phyloP scores from a whole-genome alignment of 1,140 invertebrate species.

The Cyclina sinensis region DNA sequence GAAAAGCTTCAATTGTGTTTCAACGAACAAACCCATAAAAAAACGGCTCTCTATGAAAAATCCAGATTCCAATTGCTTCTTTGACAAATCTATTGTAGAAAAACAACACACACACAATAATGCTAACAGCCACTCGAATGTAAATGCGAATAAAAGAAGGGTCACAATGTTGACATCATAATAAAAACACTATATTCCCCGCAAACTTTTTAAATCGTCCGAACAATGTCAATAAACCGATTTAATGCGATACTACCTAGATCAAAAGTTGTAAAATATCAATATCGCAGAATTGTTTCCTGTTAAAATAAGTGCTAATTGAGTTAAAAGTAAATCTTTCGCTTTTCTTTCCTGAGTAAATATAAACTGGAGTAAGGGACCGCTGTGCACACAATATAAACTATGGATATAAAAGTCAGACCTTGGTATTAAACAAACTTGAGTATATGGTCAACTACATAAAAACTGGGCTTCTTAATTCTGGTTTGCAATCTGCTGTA shows the following conservation, averaged over 20 bases:
- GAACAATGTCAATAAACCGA: background rate
- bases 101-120: background rate
- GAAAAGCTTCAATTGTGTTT: constrained; percentile 11
- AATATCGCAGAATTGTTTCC: constrained; percentile 39
- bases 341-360: constrained; percentile 11
- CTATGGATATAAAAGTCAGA: too few relatives aligned
- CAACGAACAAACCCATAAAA: constrained; percentile 10
- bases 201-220: background rate
- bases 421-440: too few relatives aligned
- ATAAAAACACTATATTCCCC: constrained; percentile 5
- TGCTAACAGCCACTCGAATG: background rate
- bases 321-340: constrained; percentile 38
- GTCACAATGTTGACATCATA: background rate
- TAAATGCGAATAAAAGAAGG: background rate
- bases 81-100: constrained; percentile 9
- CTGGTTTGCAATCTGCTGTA: too few relatives aligned
- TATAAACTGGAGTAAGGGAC: background rate
- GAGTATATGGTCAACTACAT: too few relatives aligned
- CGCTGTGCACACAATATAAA: constrained; percentile 18
- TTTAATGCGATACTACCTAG: background rate
- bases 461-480: too few relatives aligned
- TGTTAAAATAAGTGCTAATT: constrained; percentile 44
- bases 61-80: background rate
- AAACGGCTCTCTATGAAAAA: background rate
- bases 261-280: background rate